phyloP scores from a whole-genome alignment of 1,140 invertebrate species.

The Bombus affinis region DNA sequence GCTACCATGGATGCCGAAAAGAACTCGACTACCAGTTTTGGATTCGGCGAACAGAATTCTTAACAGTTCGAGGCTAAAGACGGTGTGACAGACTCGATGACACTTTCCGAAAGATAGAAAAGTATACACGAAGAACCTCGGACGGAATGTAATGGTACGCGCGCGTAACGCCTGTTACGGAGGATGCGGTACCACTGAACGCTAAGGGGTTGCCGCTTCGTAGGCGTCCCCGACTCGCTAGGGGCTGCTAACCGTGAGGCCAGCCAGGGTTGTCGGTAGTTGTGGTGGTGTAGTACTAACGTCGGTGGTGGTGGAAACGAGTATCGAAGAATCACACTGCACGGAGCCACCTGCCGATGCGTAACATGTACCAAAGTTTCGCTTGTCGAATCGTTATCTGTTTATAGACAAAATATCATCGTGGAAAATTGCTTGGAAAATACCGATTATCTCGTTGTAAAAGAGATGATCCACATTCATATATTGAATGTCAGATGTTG shows the following conservation, averaged over 20 bases:
- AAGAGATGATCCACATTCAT: too few species aligned
- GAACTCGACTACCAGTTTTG: neutral
- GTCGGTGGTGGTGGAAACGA: constrained; percentile 1
- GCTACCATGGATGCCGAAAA: too few species aligned
- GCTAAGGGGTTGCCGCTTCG: constrained; percentile 58
- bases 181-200: constrained; percentile 72
- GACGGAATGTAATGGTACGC: constrained; percentile 8
- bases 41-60: neutral
- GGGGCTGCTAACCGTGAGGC: constrained; percentile 47
- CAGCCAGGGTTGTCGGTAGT: constrained; percentile 40
- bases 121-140: constrained; percentile 19
- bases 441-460: neutral
- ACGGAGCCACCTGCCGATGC: constrained; percentile 63
- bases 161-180: constrained; percentile 63
- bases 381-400: neutral
- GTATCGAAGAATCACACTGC: constrained; percentile 42
- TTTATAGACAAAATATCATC: neutral
- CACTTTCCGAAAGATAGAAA: neutral
- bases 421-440: neutral
- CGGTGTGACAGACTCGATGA: neutral
- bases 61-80: neutral
- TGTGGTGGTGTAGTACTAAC: constrained; percentile 18
- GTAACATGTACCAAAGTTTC: constrained; percentile 4
- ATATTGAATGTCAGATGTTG: too few species aligned
- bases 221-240: constrained; percentile 54